Conservation (phyloP, 92 coral and sea anemone species). For the Siderastrea siderea region DNA sequence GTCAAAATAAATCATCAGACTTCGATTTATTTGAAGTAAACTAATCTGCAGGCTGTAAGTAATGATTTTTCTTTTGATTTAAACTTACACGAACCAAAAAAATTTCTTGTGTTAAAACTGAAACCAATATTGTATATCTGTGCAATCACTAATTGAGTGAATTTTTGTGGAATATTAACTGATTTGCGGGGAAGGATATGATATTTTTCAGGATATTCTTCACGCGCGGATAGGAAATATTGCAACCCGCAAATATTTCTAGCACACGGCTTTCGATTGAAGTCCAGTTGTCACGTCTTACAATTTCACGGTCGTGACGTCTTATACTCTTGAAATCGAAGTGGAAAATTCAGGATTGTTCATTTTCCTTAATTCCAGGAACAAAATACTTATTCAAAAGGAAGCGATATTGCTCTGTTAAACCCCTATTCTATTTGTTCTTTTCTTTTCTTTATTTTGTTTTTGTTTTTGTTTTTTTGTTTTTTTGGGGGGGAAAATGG, state of each 20-base stretch:
- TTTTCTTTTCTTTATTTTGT: not conserved
- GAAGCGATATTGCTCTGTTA: too few species aligned
- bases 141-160: not conserved
- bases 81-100: not conserved
- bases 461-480: not conserved
- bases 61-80: too few species aligned
- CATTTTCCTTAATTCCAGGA: too few species aligned
- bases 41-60: too few species aligned
- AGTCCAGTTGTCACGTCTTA: too few species aligned
- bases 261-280: too few species aligned
- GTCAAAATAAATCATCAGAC: too few species aligned
- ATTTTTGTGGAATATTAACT: not conserved
- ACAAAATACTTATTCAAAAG: too few species aligned
- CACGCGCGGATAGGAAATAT: not conserved
- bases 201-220: not conserved
- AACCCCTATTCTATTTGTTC: not conserved
- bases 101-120: not conserved
- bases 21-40: too few species aligned
- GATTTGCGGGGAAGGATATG: not conserved
- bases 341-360: too few species aligned
- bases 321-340: too few species aligned
- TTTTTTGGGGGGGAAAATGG: not conserved
- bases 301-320: too few species aligned
- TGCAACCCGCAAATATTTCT: not conserved
- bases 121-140: not conserved